Percentiles rank a stretch among this genome's conserved stretches.
Conservation (phyloP, 1,140 invertebrate genomes). For the Phymastichus coffea region DNA sequence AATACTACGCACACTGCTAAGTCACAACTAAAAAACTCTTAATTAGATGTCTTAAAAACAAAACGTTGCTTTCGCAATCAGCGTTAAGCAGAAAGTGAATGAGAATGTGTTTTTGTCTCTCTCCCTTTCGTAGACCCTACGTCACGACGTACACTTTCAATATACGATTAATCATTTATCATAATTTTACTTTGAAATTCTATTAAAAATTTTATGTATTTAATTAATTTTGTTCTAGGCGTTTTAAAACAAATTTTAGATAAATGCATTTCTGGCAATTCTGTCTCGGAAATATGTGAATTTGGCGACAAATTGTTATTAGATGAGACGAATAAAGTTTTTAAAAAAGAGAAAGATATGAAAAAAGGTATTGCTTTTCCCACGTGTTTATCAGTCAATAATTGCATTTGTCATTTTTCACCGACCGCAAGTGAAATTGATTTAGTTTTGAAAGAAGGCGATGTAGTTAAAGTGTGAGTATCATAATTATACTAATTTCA, state of each 20-base stretch:
- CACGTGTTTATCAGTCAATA: conserved; percentile 97
- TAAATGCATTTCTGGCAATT: conserved; percentile 83
- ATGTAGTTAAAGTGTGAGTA: conserved; percentile 96
- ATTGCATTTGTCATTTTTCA: conserved; percentile 98
- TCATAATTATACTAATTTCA: too few relatives aligned
- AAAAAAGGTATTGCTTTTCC: conserved; percentile 99
- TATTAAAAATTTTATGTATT: too few relatives aligned
- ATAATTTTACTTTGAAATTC: too few relatives aligned
- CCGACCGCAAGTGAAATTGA: conserved; percentile 92
- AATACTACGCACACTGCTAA: too few relatives aligned
- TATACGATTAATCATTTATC: too few relatives aligned
- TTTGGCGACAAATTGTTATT: conserved; percentile 84
- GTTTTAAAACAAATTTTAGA: conserved; percentile 86
- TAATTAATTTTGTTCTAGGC: conserved; percentile 67
- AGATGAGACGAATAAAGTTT: conserved; percentile 94
- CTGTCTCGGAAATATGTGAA: conserved; percentile 89
- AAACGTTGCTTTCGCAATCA: too few relatives aligned
- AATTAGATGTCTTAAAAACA: too few relatives aligned
- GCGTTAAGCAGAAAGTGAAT: too few relatives aligned
- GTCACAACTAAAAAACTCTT: too few relatives aligned
- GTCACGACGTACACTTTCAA: too few relatives aligned
- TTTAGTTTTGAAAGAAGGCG: conserved; percentile 84
- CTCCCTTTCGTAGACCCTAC: too few relatives aligned
- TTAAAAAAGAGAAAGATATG: conserved; percentile 97
- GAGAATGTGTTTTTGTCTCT: too few relatives aligned